Base-by-base conservation (phyloP, 2,888 invertebrate species). In the Tenthredo livida region DNA sequence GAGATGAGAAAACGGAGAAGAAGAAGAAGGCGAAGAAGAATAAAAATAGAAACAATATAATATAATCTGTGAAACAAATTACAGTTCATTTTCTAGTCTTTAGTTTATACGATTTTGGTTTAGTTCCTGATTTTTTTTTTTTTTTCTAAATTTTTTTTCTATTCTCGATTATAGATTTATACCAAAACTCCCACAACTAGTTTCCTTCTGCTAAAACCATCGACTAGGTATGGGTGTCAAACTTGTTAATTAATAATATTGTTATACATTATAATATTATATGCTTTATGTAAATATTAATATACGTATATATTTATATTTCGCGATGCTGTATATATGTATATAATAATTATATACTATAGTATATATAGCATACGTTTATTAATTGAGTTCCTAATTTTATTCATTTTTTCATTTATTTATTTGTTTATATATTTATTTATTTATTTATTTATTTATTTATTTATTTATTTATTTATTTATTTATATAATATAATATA, bases 301-400 rank as follows among this genome's bases (percentile, higher is more conserved):
- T 58, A 58, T 58, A n/a, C n/a, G n/a, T n/a, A 58, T 58, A 67
- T 58, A 67, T 33, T 67, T 67, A 67, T 67, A 58, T 47, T 12
- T 47, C 47, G 15, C 47, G 47, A 47, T 47, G 47, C 47, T 58
- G n/a, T 67, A 29, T 15, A 67, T 67, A 67, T 15, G 0, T 43
- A 43, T 67, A 67, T 15, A 0, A n/a, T n/a, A n/a, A n/a, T n/a
- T 43, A 43, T 43, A 12, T 43, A 12, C 43, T 43, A 43, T 61
- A 61, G 21, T 65, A 25, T 65, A 65, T 29, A 65, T 65, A 29
- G 40, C 40, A 43, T 43, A 43, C 40, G 15, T 29, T 67, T 33
- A 33, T 29, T 10, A 33, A 15, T 67, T 5, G 33, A 67, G 7
- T 67, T 67, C 3, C 12, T 67, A 15, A 15, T 15, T 67, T 29